Evolutionary conservation across 2,888 invertebrate genomes (phyloP).

Genomic region (Rutpela maculata): DNA sequence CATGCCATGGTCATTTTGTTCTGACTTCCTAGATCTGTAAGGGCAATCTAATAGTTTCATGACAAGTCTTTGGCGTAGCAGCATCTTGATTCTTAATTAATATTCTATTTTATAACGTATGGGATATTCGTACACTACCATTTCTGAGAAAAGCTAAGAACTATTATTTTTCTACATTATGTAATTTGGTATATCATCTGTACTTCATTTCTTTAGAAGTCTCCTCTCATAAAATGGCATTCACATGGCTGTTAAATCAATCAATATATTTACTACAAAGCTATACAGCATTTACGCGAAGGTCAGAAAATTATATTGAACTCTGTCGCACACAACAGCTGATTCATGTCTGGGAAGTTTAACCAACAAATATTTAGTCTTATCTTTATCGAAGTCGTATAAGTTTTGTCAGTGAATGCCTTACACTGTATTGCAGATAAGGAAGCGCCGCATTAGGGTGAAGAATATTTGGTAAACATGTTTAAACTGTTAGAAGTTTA

Average conservation of each 20-base stretch:
- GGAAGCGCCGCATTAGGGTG: constrained; percentile 26
- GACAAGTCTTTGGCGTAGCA: too few relatives aligned
- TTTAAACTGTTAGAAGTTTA: constrained; percentile 9
- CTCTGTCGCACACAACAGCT: constrained; percentile 33
- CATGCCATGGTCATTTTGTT: too few relatives aligned
- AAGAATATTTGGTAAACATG: constrained; percentile 35
- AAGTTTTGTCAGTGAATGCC: constrained; percentile 37
- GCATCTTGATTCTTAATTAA: too few relatives aligned
- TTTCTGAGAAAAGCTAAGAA: too few relatives aligned
- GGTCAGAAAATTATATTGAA: constrained; percentile 29
- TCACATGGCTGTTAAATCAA: not conserved
- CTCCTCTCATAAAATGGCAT: not conserved
- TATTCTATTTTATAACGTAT: too few relatives aligned
- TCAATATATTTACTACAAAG: not conserved
- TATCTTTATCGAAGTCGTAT: constrained; percentile 44
- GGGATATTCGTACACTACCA: too few relatives aligned
- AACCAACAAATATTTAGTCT: constrained; percentile 46
- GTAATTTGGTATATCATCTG: too few relatives aligned
- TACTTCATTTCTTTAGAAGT: too few relatives aligned
- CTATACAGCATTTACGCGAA: constrained; percentile 1
- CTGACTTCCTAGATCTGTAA: too few relatives aligned
- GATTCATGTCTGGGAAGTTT: constrained; percentile 45
- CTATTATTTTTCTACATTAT: too few relatives aligned
- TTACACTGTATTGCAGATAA: constrained; percentile 34
- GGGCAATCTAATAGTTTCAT: too few relatives aligned